Conservation (phyloP, 2,113 vertebrate genomes). For the Anguilla japonica region DNA sequence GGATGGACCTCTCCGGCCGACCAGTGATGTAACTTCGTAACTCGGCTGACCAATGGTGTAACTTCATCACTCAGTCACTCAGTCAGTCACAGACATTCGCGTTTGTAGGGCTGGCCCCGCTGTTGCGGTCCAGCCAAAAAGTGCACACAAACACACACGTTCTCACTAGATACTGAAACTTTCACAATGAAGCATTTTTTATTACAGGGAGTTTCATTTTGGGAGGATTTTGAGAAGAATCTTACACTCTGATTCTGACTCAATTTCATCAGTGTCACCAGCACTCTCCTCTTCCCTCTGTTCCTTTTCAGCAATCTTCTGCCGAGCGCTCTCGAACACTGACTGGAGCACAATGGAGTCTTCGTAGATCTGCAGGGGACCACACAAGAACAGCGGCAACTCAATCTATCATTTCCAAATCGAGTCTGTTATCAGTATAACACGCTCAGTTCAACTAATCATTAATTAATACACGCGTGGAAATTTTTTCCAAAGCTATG, state of each 20-base stretch:
- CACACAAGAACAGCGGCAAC: not conserved
- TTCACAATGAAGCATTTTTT: not conserved
- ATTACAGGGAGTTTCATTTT: not conserved
- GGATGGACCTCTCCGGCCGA: no score
- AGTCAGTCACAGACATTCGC: no score
- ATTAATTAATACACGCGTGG: not conserved
- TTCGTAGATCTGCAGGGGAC: constrained; percentile 84
- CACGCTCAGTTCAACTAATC: not conserved
- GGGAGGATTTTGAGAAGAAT: not conserved
- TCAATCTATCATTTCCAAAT: not conserved
- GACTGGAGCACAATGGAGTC: constrained; percentile 99
- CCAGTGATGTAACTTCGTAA: no score
- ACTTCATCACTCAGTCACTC: no score
- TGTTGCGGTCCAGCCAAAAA: no score
- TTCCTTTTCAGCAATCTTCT: constrained; percentile 90
- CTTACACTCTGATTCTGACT: constrained; percentile 78
- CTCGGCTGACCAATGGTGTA: no score
- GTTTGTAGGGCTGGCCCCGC: no score
- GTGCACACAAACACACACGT: not conserved
- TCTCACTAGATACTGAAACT: not conserved
- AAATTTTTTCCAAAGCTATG: not conserved
- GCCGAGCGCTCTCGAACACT: constrained; percentile 94
- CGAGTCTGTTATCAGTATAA: not conserved
- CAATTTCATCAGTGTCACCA: constrained; percentile 79
- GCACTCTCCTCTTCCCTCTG: constrained; percentile 81